phyloP scores from a whole-genome alignment of 2,797 vertebrate species.

The Enteromius mattozi region DNA sequence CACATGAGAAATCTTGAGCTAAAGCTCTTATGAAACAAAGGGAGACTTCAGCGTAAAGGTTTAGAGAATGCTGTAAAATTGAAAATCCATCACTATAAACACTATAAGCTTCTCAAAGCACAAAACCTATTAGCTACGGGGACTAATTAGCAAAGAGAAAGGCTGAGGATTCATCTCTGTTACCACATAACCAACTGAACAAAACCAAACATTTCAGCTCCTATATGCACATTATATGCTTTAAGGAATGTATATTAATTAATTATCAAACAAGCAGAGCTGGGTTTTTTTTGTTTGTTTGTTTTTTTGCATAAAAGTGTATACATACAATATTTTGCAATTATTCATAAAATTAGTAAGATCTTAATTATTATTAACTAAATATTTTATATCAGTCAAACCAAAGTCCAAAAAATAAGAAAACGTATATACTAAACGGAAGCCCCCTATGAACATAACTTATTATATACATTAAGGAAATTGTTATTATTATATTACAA shows the following conservation, averaged over 20 bases:
- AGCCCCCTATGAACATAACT: not conserved
- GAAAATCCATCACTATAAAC: constrained; percentile 64
- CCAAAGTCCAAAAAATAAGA: not conserved
- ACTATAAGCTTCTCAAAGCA: constrained; percentile 67
- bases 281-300: no score
- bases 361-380: not conserved
- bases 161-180: constrained; percentile 5
- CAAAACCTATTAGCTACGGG: constrained; percentile 66
- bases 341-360: not conserved
- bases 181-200: not conserved
- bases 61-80: constrained; percentile 47
- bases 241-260: not conserved
- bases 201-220: not conserved
- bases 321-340: not conserved
- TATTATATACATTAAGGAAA: not conserved
- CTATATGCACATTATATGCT: not conserved
- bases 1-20: constrained; percentile 74
- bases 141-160: constrained; percentile 49
- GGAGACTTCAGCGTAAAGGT: constrained; percentile 62
- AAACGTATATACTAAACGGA: not conserved
- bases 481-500: not conserved
- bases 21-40: constrained; percentile 78
- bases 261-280: not conserved
- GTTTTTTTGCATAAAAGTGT: not conserved
- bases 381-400: not conserved